Percentiles rank a stretch among this genome's conserved stretches.
phyloP scores from a whole-genome alignment of 2,113 vertebrate genomes.

The Rhizomys pruinosus region DNA sequence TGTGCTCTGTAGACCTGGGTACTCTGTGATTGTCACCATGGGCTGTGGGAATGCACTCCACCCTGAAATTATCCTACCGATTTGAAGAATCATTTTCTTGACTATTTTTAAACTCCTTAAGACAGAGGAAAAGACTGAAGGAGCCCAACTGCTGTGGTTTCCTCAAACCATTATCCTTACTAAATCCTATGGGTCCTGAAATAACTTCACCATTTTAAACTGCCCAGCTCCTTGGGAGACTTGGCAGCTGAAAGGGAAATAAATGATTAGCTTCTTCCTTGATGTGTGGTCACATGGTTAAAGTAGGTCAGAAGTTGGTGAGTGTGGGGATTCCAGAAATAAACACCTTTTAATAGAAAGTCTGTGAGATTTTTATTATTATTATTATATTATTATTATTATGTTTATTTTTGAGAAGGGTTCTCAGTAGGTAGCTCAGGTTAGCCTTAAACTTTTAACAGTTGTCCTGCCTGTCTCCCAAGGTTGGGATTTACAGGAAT shows the following conservation, averaged over 20 bases:
- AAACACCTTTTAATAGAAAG: conserved; percentile 29
- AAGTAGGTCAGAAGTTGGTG: conserved; percentile 67
- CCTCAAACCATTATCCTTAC: conserved; percentile 60
- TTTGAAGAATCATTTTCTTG: conserved; percentile 57
- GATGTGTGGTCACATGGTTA: background rate
- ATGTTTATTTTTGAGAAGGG: background rate
- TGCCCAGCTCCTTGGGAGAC: background rate
- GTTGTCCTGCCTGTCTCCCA: background rate
- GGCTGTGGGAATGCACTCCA: conserved; percentile 20
- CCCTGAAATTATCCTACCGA: conserved; percentile 58
- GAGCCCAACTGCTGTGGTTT: conserved; percentile 63
- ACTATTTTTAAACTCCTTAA: conserved; percentile 79
- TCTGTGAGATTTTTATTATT: background rate
- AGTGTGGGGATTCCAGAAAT: conserved; percentile 39
- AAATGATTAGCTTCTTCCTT: conserved; percentile 67
- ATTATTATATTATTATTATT: background rate
- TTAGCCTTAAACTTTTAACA: background rate
- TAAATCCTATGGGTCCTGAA: conserved; percentile 68
- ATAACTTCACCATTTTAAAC: conserved; percentile 55
- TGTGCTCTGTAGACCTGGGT: background rate
- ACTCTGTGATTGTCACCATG: conserved; percentile 57
- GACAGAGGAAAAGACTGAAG: conserved; percentile 45
- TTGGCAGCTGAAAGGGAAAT: conserved; percentile 64
- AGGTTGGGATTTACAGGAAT: background rate
- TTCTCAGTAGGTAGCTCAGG: too few relatives aligned